Evolutionary conservation across 2,888 invertebrate genomes (phyloP).

Genomic region (Smittia sp.): DNA sequence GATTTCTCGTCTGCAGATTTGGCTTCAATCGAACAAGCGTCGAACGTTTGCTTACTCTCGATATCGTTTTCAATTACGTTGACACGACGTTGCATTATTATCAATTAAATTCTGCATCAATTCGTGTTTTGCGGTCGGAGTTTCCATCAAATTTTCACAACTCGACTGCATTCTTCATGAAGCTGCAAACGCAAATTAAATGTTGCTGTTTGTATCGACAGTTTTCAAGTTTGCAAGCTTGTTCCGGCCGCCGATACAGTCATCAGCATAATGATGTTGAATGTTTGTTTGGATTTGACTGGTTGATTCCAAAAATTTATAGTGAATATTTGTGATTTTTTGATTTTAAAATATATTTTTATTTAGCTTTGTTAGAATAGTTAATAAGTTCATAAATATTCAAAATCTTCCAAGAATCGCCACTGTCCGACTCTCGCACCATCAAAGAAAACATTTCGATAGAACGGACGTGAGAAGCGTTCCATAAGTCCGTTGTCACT

Average conservation of each 20-base stretch:
- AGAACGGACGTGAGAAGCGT: too few species aligned
- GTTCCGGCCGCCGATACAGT: not conserved
- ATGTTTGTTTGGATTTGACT: not conserved
- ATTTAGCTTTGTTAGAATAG: too few species aligned
- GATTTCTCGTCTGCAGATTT: not conserved
- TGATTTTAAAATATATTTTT: too few species aligned
- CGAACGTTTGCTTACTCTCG: not conserved
- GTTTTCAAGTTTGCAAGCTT: not conserved
- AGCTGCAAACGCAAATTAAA: not conserved
- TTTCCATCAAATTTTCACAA: not conserved
- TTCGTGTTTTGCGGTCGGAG: not conserved
- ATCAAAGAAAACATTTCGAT: too few species aligned
- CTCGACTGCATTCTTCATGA: not conserved
- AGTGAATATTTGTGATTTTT: too few species aligned
- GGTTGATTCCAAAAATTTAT: too few species aligned
- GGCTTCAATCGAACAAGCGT: not conserved
- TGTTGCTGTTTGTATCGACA: not conserved
- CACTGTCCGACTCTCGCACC: too few species aligned
- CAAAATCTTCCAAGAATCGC: too few species aligned
- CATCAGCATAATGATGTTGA: not conserved
- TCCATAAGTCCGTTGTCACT: too few species aligned
- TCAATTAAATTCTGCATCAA: constrained; percentile 6
- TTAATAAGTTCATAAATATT: too few species aligned
- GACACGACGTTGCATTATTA: not conserved
- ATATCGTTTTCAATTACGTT: not conserved